A percentile compares a stretch with the other conserved stretches of the same genome.
Conservation (phyloP, 1,140 invertebrate genomes). For the Philaenus spumarius region DNA sequence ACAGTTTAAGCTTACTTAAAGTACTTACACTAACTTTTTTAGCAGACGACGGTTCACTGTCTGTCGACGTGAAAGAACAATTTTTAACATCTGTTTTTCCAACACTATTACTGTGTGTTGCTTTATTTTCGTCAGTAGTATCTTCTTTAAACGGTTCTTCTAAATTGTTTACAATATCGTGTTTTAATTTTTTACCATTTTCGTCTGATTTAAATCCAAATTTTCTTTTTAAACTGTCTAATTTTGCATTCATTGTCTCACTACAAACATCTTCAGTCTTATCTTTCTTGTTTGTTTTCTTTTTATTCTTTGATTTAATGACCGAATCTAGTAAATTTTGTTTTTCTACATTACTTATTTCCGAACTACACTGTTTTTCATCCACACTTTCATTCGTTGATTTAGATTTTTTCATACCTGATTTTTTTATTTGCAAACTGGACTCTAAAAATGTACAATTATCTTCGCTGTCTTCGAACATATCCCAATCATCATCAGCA, state of each 20-base stretch:
- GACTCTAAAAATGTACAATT: too few relatives aligned
- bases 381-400: too few relatives aligned
- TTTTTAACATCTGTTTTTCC: neutral
- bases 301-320: too few relatives aligned
- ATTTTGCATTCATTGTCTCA: slow-evolving; percentile 1
- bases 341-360: too few relatives aligned
- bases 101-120: neutral
- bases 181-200: slow-evolving; percentile 1
- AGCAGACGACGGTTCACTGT: neutral
- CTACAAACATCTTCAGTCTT: neutral
- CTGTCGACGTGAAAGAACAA: neutral
- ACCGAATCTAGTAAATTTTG: too few relatives aligned
- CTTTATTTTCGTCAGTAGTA: neutral
- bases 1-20: neutral
- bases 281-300: too few relatives aligned
- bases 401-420: too few relatives aligned
- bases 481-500: too few relatives aligned
- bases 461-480: too few relatives aligned
- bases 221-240: slow-evolving; percentile 11
- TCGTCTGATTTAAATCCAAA: neutral
- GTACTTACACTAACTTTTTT: neutral
- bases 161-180: neutral
- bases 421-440: too few relatives aligned
- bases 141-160: neutral
- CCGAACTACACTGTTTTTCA: too few relatives aligned